Conservation (phyloP, 2,797 vertebrate species). For the Strix occidentalis region DNA sequence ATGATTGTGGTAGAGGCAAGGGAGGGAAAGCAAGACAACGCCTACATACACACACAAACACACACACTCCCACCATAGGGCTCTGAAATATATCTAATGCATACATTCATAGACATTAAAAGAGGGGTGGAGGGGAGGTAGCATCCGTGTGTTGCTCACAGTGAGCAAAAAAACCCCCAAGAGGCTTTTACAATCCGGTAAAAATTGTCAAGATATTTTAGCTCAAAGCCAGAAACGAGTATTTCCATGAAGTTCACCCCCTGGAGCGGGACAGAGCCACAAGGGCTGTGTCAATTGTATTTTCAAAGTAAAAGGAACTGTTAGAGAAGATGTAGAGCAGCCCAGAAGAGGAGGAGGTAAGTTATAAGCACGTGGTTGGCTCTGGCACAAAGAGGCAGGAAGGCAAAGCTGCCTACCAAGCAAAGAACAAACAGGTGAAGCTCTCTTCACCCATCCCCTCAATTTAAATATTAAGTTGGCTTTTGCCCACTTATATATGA, state of each 20-base stretch:
- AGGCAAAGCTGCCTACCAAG: not conserved
- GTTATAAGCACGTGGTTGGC: accelerated
- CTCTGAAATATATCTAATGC: not conserved
- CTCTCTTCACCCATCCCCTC: not conserved
- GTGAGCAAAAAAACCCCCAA: not conserved
- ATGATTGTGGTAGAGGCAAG: not conserved
- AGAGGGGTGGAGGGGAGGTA: not conserved
- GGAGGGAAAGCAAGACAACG: not conserved
- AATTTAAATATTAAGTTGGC: not conserved
- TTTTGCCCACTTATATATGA: not conserved
- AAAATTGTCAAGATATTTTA: not conserved
- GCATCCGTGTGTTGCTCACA: not conserved
- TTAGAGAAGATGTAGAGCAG: not conserved
- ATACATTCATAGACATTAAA: not conserved
- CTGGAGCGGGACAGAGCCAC: not conserved
- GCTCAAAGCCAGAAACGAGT: not conserved
- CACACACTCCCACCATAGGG: not conserved
- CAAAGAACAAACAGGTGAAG: not conserved
- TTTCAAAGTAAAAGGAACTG: not conserved
- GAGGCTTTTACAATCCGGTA: not conserved
- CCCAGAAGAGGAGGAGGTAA: not conserved
- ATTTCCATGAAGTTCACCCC: not conserved
- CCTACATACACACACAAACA: not conserved
- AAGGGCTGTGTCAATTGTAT: accelerated
- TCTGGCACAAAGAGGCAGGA: not conserved